Percentiles rank a stretch among this genome's conserved stretches.
phyloP scores from a whole-genome alignment of 1,140 invertebrate species.

The Euura saliciscinereae region DNA sequence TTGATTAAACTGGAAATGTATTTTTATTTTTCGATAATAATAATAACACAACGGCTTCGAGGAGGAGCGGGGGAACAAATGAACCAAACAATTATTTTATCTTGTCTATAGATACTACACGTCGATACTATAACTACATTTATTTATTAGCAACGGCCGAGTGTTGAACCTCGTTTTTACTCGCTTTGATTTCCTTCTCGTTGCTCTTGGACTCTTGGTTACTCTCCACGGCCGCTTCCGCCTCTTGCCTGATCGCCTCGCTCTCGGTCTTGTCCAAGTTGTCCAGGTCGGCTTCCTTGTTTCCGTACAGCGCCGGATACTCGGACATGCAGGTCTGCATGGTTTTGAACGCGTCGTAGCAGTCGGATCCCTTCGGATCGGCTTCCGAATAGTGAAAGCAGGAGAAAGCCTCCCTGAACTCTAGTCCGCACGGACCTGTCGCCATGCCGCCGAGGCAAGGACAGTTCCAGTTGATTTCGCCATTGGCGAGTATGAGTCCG shows the following conservation, averaged over 20 bases:
- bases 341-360: conserved; percentile 85
- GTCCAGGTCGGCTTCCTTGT: conserved; percentile 52
- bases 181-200: conserved; percentile 27
- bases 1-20: no score
- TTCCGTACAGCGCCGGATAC: conserved; percentile 87
- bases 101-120: no score
- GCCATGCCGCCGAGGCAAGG: conserved; percentile 96
- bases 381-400: conserved; percentile 89
- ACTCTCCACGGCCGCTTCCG: conserved; percentile 16
- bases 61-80: no score
- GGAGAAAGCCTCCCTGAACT: conserved; percentile 92
- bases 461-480: conserved; percentile 96
- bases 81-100: no score
- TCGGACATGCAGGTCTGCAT: conserved; percentile 94
- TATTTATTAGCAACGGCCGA: background rate
- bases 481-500: conserved; percentile 84
- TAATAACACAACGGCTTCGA: no score
- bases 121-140: background rate
- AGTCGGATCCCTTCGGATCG: conserved; percentile 88
- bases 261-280: conserved; percentile 64
- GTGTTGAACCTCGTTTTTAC: conserved; percentile 22
- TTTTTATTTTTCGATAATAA: no score
- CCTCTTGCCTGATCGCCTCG: conserved; percentile 8
- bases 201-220: conserved; percentile 16
- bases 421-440: conserved; percentile 90